These are phyloP conservation scores for Silvanus unidentatus DNA, from an alignment of 2,888 invertebrate species.

Conservation along the genomic window DNA sequence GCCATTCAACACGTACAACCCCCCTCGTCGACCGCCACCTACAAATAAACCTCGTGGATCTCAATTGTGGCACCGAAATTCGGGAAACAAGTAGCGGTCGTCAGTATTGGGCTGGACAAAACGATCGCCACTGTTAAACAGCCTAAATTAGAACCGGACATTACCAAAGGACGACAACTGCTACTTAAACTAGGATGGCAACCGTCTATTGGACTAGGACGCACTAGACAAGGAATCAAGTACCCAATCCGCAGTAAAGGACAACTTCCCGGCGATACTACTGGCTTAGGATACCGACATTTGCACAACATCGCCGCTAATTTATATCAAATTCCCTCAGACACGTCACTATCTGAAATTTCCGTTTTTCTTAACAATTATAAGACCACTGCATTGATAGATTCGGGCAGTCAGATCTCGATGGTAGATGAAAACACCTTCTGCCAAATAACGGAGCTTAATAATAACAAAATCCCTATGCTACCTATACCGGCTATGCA, in stretches of 20 bases:
- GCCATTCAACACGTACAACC: too few relatives aligned
- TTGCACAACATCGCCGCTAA: neutral
- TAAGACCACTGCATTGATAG: neutral
- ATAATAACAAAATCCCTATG: neutral
- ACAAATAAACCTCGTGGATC: neutral
- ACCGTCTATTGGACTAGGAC: neutral
- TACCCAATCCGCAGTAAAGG: neutral
- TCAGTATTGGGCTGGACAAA: too few relatives aligned
- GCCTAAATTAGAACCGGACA: neutral
- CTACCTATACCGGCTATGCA: constrained; percentile 7
- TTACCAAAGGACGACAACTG: neutral
- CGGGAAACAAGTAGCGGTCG: too few relatives aligned
- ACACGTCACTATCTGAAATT: neutral
- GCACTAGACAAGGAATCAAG: neutral
- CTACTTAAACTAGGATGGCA: neutral
- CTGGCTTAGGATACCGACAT: neutral
- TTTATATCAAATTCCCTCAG: neutral
- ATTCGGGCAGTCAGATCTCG: constrained; percentile 9
- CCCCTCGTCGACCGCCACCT: too few relatives aligned
- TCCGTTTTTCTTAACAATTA: neutral
- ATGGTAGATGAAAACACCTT: constrained; percentile 7
- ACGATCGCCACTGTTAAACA: too few relatives aligned
- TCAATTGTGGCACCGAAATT: too few relatives aligned
- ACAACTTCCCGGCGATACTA: neutral
- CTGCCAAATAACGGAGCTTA: neutral